These are phyloP conservation scores for Heterocephalus glaber DNA, from an alignment of 2,113 vertebrate genomes.

Conservation along the genomic window DNA sequence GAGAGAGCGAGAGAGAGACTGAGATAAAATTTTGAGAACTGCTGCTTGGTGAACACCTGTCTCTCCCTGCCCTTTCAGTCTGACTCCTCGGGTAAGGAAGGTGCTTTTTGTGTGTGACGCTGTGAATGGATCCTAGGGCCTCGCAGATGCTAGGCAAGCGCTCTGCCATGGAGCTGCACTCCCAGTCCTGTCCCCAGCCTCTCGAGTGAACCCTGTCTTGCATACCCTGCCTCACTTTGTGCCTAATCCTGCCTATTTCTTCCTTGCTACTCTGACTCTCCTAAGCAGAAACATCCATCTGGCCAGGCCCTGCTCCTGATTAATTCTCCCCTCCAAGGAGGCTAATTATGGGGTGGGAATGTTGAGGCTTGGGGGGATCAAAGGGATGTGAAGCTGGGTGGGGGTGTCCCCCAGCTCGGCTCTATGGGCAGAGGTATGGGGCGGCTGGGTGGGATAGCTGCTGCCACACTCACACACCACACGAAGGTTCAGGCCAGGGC, in stretches of 20 bases:
- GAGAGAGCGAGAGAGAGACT: background rate
- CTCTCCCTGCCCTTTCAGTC: background rate
- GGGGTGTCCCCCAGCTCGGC: conserved; percentile 31
- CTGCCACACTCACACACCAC: background rate
- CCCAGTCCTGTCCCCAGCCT: background rate
- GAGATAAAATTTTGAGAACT: background rate
- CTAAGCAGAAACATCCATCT: background rate
- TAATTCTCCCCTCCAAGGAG: conserved; percentile 34
- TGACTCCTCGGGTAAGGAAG: background rate
- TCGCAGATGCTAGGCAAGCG: background rate
- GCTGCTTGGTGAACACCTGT: background rate
- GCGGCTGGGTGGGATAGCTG: background rate
- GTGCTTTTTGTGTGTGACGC: background rate
- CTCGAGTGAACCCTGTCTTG: background rate
- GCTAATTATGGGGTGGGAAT: conserved; percentile 56
- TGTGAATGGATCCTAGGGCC: background rate
- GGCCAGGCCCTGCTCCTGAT: background rate
- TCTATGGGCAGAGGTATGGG: background rate
- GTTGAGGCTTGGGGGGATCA: conserved; percentile 64
- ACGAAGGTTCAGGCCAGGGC: background rate
- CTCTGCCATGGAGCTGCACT: too few species aligned
- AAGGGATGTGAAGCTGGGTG: conserved; percentile 55
- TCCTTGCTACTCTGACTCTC: background rate
- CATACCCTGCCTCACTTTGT: background rate
- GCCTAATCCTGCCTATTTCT: background rate